Evolutionary conservation across 2,888 invertebrate genomes (phyloP).

Genomic region (Eurytoma californica): DNA sequence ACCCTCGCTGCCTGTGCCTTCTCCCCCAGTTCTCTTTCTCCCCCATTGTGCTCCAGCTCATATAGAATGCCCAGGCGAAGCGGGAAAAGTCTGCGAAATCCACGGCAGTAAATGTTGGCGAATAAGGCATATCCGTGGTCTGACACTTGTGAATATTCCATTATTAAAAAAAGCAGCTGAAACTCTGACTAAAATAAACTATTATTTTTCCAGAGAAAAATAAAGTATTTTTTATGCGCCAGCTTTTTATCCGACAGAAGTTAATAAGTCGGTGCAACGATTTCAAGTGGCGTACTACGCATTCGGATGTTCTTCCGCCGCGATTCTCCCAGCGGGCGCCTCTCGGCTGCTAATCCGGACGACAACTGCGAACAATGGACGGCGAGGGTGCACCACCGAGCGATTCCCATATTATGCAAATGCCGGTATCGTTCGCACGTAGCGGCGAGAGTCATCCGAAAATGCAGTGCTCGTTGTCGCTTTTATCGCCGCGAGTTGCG

Average conservation of each 20-base stretch:
- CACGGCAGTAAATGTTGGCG: not conserved
- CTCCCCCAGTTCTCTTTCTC: too few species aligned
- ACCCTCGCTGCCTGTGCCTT: not conserved
- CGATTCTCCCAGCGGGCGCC: conserved; percentile 60
- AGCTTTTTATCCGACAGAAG: conserved; percentile 6
- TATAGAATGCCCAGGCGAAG: not conserved
- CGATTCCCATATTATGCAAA: conserved; percentile 68
- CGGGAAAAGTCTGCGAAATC: not conserved
- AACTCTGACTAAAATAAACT: too few species aligned
- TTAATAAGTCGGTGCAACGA: conserved; percentile 60
- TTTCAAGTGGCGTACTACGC: conserved; percentile 65
- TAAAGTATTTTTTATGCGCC: too few species aligned
- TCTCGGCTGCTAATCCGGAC: conserved; percentile 61
- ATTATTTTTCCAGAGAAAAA: too few species aligned
- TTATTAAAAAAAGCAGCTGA: too few species aligned
- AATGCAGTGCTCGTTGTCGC: conserved; percentile 3
- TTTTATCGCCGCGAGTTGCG: not conserved
- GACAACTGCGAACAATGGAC: conserved; percentile 63
- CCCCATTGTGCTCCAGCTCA: not conserved
- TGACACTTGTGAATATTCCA: not conserved
- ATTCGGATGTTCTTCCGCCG: conserved; percentile 71
- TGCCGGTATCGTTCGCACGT: conserved; percentile 57
- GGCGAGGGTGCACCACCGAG: conserved; percentile 20
- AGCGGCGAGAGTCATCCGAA: conserved; percentile 12
- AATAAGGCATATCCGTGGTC: conserved; percentile 32